Evolutionary conservation across 2,888 invertebrate genomes (phyloP), one percentile per base, ranked within the genome.

Genomic region (Ectemnius continuus): DNA sequence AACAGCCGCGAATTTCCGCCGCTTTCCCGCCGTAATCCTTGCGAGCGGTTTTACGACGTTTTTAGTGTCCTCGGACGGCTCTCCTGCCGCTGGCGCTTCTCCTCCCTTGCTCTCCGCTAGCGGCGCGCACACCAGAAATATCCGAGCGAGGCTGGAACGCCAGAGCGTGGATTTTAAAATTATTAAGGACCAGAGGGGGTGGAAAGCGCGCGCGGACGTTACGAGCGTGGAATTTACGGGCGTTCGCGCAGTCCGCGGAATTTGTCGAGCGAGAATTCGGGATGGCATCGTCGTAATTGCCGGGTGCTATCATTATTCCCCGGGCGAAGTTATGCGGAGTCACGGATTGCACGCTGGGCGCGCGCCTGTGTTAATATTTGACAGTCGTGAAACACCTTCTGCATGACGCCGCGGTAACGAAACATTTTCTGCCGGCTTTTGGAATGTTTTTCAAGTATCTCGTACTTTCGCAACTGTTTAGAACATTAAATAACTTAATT

Each of bases 11-110:
- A 73, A 72, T 77, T 77, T 77, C 72, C 77, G 77, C 72, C 72
- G 67, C 36, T 52, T 52, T 52, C 52, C 52, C 16, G 14, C 4
- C 23, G 74, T 78, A 79, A 79, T 79, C 78, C 78, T 75, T 71
- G 75, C 64, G 67, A 79, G 72, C 66, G 73, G 73, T 74, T 79
- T 79, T 78, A 79, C 78, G 74, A 72, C 75, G 61, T 78, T 79
- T 79, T 79, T 75, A 78, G 75, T 75, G 71, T 76, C 70, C 75
- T 56, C 23, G 20, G 58, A 60, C 4, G 20, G 23, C 61, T 58
- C 8, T 18, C 46, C 28, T 45, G 48, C 69, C 69, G 36, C 36
- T 36, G 36, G 8, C 36, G 6, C 8, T 11, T 36, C 36, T 36
- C 61, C 61, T 72, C 77, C 69, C 76, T 76, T 64, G 36, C 8